Conservation (phyloP, 2,113 vertebrate genomes). For the Uropsilus gracilis region DNA sequence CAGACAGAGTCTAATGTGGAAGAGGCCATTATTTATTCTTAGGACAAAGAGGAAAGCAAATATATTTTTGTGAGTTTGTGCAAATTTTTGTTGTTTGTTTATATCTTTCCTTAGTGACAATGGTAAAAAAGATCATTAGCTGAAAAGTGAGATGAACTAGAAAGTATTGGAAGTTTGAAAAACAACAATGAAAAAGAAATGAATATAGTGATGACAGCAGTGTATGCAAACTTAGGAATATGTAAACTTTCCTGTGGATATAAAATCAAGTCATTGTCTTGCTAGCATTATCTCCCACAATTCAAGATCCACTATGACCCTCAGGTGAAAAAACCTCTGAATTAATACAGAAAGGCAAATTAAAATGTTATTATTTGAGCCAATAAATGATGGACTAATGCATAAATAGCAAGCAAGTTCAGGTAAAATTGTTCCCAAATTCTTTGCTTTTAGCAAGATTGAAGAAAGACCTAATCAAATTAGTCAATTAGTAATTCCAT, state of each 20-base stretch:
- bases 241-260: background rate
- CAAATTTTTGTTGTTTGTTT: background rate
- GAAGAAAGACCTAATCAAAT: background rate
- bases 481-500: background rate
- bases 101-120: background rate
- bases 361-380: background rate
- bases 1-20: background rate
- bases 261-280: background rate
- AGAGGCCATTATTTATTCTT: background rate
- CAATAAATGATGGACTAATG: background rate
- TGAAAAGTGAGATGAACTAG: background rate
- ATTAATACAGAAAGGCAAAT: background rate
- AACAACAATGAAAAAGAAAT: background rate
- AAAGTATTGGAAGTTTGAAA: background rate
- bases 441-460: background rate
- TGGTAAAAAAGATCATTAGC: background rate
- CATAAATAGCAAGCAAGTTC: background rate
- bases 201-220: background rate
- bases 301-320: background rate
- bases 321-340: background rate
- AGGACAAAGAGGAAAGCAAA: background rate
- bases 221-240: background rate
- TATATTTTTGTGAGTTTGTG: background rate
- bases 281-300: too few relatives aligned
- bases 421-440: background rate